Percentiles rank a stretch among this genome's conserved stretches.
Evolutionary conservation across 64 coral and sea anemone genomes (phyloP).

Genomic region (Stichodactyla helianthus): DNA sequence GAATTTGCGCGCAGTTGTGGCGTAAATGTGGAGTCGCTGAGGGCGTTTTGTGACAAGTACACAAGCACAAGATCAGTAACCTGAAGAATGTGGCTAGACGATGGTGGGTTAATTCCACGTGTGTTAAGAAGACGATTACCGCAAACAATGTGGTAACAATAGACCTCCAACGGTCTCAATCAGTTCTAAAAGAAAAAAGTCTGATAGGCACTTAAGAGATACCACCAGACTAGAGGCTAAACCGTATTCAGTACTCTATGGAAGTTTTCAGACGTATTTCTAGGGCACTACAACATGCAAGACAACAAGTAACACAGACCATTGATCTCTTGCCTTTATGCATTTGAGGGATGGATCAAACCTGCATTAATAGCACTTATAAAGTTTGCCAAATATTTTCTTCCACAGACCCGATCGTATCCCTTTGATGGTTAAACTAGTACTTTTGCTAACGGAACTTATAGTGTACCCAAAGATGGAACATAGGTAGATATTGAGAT

Average conservation of each 20-base stretch:
- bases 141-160: conserved; percentile 10
- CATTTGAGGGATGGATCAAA: not conserved
- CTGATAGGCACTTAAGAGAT: conserved; percentile 13
- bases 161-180: conserved; percentile 10
- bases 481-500: not conserved
- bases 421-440: not conserved
- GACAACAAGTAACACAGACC: not conserved
- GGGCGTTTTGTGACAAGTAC: conserved; percentile 72
- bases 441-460: not conserved
- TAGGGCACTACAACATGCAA: not conserved
- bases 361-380: not conserved
- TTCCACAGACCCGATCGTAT: not conserved
- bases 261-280: conserved; percentile 5
- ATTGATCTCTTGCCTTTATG: not conserved
- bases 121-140: conserved; percentile 17
- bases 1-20: conserved; percentile 78
- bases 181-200: conserved; percentile 10
- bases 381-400: not conserved
- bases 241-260: not conserved
- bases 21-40: conserved; percentile 73
- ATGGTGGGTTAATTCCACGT: conserved; percentile 19
- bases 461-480: not conserved
- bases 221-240: not conserved
- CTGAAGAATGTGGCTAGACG: conserved; percentile 24
- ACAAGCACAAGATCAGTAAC: conserved; percentile 42